Conservation (phyloP, 2,113 vertebrate genomes). For the Rhinogobius similis region DNA sequence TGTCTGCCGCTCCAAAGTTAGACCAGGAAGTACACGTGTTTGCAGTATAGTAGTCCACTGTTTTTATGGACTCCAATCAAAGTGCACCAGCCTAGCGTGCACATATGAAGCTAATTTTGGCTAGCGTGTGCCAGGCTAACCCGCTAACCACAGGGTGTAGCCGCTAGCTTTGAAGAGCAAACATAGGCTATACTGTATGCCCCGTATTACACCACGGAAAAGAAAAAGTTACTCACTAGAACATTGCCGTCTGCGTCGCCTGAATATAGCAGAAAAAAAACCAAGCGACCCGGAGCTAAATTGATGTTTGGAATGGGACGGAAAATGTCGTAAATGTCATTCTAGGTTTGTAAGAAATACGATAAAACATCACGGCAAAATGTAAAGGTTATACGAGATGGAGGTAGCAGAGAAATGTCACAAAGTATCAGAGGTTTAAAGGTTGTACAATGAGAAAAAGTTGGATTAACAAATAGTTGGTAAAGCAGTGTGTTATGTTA, state of each 20-base stretch:
- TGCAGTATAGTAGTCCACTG: conserved; percentile 15
- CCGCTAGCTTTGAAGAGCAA: conserved; percentile 60
- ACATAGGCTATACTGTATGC: conserved; percentile 57
- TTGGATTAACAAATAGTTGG: no score
- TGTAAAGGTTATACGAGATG: not conserved
- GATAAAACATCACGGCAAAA: not conserved
- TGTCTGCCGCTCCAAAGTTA: conserved; percentile 28
- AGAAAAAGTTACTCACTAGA: conserved; percentile 20
- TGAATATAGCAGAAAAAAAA: conserved; percentile 7
- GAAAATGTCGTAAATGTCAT: not conserved
- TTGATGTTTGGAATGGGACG: not conserved
- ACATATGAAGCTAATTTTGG: conserved; percentile 3
- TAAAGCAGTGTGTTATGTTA: no score
- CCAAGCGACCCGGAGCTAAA: not conserved
- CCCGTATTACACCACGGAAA: conserved; percentile 50
- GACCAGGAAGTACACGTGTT: conserved; percentile 36
- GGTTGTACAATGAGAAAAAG: not conserved
- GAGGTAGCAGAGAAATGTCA: not conserved
- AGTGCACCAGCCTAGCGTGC: conserved; percentile 20
- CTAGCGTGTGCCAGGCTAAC: conserved; percentile 49
- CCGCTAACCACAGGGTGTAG: conserved; percentile 72
- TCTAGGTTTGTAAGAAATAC: not conserved
- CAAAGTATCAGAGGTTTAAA: not conserved
- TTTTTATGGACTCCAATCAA: conserved; percentile 53
- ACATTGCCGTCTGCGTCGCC: conserved; percentile 24